These are phyloP conservation scores for Slavum lentiscoides DNA, from an alignment of 2,888 invertebrate genomes.

Conservation along the genomic window DNA sequence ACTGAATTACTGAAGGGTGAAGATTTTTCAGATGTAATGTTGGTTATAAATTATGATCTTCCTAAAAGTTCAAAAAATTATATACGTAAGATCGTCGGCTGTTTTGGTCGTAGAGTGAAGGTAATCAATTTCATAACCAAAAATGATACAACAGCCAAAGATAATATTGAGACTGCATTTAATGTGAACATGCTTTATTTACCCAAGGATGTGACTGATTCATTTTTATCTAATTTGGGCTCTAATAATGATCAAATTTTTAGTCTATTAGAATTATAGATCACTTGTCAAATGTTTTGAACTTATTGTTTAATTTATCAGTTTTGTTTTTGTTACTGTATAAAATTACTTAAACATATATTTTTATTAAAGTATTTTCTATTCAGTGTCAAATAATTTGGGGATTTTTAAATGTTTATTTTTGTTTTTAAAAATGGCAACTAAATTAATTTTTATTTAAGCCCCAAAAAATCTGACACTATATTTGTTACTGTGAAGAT, in stretches of 20 bases:
- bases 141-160: background rate
- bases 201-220: conserved; percentile 6
- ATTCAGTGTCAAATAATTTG: too few species aligned
- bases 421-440: background rate
- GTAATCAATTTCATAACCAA: conserved; percentile 23
- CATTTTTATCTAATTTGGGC: background rate
- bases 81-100: conserved; percentile 25
- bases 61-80: conserved; percentile 30
- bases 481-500: background rate
- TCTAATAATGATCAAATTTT: background rate
- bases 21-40: conserved; percentile 24
- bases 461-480: background rate
- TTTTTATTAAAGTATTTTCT: too few species aligned
- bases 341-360: too few species aligned
- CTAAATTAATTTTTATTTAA: background rate
- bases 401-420: background rate
- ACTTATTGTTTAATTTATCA: background rate
- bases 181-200: conserved; percentile 10
- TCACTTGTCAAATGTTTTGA: background rate
- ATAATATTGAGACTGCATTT: conserved; percentile 29
- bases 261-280: background rate
- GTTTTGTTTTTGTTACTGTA: too few species aligned
- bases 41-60: conserved; percentile 39
- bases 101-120: conserved; percentile 14
- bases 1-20: conserved; percentile 21